These are phyloP conservation scores for Catharus minimus DNA, from an alignment of 2,113 vertebrate genomes.

Conservation along the genomic window DNA sequence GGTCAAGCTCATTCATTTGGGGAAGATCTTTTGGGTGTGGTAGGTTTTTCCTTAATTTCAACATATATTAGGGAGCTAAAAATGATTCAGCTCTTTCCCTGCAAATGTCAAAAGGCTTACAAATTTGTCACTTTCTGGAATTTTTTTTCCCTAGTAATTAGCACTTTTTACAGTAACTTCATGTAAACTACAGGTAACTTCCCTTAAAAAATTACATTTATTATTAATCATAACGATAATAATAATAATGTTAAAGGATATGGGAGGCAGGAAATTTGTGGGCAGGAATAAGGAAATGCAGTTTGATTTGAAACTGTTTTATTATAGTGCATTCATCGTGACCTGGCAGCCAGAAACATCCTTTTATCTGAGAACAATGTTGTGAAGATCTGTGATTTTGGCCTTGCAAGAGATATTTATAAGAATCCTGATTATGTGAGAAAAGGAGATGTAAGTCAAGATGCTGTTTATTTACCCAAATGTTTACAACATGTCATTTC, in stretches of 20 bases:
- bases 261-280: constrained; percentile 49
- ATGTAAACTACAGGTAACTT: background rate
- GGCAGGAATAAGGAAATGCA: constrained; percentile 58
- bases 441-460: constrained; percentile 91
- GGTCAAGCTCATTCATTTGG: constrained; percentile 33
- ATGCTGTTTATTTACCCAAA: constrained; percentile 5
- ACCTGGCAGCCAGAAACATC: constrained; percentile 92
- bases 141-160: background rate
- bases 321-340: constrained; percentile 92
- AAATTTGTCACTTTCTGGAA: background rate
- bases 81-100: background rate
- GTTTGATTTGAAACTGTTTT: constrained; percentile 57
- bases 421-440: constrained; percentile 94
- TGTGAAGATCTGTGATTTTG: constrained; percentile 97
- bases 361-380: constrained; percentile 94
- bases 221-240: background rate
- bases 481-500: background rate
- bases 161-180: background rate
- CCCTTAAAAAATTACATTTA: background rate
- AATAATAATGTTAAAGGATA: background rate
- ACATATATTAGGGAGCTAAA: background rate
- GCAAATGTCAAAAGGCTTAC: background rate
- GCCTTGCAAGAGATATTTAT: constrained; percentile 93
- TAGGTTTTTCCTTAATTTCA: background rate
- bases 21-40: constrained; percentile 6